Evolutionary conservation across 1,140 invertebrate genomes (phyloP), one percentile per base, ranked within the genome.

Genomic region (Saxidomus purpurata): DNA sequence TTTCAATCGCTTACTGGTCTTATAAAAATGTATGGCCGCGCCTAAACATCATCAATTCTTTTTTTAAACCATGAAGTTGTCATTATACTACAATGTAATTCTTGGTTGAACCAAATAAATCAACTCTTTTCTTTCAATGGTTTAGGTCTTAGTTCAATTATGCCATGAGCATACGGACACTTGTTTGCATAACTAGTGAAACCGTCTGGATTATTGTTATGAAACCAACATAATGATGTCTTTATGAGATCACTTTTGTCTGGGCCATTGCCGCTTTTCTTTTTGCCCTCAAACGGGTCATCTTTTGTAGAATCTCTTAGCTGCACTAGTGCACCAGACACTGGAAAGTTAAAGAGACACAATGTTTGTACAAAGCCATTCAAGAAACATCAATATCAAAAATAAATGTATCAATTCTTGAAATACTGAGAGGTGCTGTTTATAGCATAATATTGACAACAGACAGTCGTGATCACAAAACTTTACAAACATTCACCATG

Each of bases 201-300:
- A 0, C 98, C 98, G 95, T 98, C 96, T 4, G 98, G 98, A 96
- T 99, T 98, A 96, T 99, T 97, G 9, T 95, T 93, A 92, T 97
- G 96, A 96, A 99, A 99, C 97, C 98, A 99, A 95, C 99, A 99
- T 8, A 96, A 94, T 94, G 97, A 98, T 59, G 97, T 96, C 34
- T 93, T 95, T 0, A 89, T 93, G 94, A 91, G 94, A 91, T 92
- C 95, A 94, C 95, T 95, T 93, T 95, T 90, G 80, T 94, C 90
- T 91, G 82, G 76, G 55, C 89, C 92, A 36, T 63, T 34, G 15
- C 71, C 55, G 77, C 94, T 92, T 31, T 61, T 89, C 55, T 71
- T 82, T 87, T 15, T 85, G 90, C 69, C 84, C 92, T 81, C 90
- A 55, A 49, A 87, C 49, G 43, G 47, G 36, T 80, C 77, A 83